Percentiles rank a stretch among this genome's conserved stretches.
Evolutionary conservation across 2,113 vertebrate genomes (phyloP).

Genomic region (Psittacus erithacus): DNA sequence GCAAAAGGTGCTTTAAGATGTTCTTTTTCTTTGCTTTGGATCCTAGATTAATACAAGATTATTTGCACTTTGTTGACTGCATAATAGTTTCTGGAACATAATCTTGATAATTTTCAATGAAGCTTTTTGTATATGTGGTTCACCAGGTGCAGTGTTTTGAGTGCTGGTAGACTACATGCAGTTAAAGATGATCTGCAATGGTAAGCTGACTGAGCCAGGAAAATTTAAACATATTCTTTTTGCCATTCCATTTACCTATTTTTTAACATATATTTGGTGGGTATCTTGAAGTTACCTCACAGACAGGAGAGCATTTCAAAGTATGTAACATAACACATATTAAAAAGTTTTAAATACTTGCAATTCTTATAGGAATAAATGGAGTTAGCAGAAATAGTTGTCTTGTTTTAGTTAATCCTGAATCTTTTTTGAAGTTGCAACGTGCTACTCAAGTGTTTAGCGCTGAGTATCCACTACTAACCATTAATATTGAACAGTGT

Average conservation of each 20-base stretch:
- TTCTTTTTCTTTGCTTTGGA: background rate
- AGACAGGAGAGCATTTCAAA: background rate
- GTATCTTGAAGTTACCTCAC: background rate
- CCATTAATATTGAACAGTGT: background rate
- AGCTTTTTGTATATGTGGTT: background rate
- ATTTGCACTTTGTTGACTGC: background rate
- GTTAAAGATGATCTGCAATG: background rate
- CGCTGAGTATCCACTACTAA: background rate
- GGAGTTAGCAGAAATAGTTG: background rate
- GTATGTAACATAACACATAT: background rate
- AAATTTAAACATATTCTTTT: background rate
- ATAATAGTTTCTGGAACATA: background rate
- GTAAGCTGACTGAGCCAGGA: background rate
- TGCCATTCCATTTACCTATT: fast-evolving
- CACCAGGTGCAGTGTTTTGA: background rate
- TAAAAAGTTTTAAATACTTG: background rate
- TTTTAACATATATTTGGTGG: background rate
- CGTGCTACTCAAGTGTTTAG: background rate
- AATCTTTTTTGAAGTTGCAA: background rate
- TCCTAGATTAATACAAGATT: background rate
- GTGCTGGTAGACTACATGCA: background rate
- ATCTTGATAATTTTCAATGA: background rate
- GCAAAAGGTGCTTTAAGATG: background rate
- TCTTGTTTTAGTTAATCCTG: background rate
- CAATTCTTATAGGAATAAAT: background rate